Evolutionary conservation across 2,797 vertebrate species (phyloP).

Genomic region (Otolemur crassicaudatus): DNA sequence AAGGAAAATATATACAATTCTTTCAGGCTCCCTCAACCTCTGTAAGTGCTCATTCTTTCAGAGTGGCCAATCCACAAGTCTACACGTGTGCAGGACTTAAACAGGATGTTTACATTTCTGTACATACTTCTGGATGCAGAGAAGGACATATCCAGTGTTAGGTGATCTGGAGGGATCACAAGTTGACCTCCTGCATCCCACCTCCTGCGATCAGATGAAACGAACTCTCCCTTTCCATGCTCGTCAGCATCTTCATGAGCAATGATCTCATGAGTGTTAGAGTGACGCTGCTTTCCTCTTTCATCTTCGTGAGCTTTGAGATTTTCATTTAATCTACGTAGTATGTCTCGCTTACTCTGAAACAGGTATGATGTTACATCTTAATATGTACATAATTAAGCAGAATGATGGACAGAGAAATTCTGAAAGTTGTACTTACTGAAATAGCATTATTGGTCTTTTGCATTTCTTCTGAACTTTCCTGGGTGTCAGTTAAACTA

Average conservation of each 20-base stretch:
- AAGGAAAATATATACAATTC: background rate
- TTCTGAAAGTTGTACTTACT: constrained; percentile 81
- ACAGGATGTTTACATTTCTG: background rate
- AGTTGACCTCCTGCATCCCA: constrained; percentile 93
- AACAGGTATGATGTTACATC: constrained; percentile 69
- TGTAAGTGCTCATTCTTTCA: background rate
- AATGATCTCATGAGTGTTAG: constrained; percentile 41
- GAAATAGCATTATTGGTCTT: constrained; percentile 86
- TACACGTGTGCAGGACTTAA: background rate
- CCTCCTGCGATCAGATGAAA: constrained; percentile 92
- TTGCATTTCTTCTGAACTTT: constrained; percentile 87
- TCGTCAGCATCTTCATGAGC: constrained; percentile 74
- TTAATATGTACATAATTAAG: constrained; percentile 52
- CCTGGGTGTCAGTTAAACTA: constrained; percentile 81
- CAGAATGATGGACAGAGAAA: constrained; percentile 51
- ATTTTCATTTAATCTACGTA: constrained; percentile 95
- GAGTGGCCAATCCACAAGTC: background rate
- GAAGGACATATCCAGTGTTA: constrained; percentile 91
- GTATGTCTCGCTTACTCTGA: constrained; percentile 95
- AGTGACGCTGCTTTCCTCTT: constrained; percentile 77
- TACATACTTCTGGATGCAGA: constrained; percentile 88
- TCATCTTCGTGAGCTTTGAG: constrained; percentile 91
- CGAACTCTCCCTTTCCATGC: constrained; percentile 83
- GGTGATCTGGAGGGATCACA: constrained; percentile 90
- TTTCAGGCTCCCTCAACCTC: background rate